Percentiles rank a stretch among this genome's conserved stretches.
Conservation (phyloP, 2,113 vertebrate species). For the Procavia capensis region DNA sequence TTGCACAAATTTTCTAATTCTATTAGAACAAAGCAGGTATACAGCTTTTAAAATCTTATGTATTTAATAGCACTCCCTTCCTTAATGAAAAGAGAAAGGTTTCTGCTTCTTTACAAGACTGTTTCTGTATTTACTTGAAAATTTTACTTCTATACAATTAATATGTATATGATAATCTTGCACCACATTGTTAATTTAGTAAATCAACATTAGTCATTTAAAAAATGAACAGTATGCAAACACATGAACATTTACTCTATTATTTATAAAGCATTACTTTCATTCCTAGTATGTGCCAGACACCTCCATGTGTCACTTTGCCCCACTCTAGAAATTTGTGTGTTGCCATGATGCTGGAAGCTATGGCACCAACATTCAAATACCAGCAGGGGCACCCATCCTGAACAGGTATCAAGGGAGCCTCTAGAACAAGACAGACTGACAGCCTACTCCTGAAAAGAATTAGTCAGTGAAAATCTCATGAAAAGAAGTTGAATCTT, state of each 20-base stretch:
- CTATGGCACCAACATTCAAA: no score
- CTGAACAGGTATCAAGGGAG: no score
- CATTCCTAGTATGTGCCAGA: background rate
- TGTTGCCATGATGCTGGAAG: no score
- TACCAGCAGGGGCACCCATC: no score
- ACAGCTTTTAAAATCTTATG: background rate
- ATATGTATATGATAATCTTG: background rate
- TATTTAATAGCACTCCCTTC: background rate
- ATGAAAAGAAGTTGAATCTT: no score
- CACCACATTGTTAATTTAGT: background rate
- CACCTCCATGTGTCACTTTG: no score
- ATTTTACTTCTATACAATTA: conserved; percentile 29
- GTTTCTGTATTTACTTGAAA: conserved; percentile 3
- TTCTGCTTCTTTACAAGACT: background rate
- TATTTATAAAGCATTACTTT: background rate
- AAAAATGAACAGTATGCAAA: background rate
- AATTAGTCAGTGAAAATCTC: no score
- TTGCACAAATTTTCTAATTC: background rate
- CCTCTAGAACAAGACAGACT: no score
- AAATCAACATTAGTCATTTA: conserved; percentile 39
- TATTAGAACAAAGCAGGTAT: background rate
- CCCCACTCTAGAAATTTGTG: no score
- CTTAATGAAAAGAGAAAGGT: background rate
- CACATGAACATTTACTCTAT: background rate
- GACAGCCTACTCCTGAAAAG: no score